Evolutionary conservation across 2,113 vertebrate genomes (phyloP), one percentile per base, ranked within the genome.

Genomic region (Chaetodon trifascialis): DNA sequence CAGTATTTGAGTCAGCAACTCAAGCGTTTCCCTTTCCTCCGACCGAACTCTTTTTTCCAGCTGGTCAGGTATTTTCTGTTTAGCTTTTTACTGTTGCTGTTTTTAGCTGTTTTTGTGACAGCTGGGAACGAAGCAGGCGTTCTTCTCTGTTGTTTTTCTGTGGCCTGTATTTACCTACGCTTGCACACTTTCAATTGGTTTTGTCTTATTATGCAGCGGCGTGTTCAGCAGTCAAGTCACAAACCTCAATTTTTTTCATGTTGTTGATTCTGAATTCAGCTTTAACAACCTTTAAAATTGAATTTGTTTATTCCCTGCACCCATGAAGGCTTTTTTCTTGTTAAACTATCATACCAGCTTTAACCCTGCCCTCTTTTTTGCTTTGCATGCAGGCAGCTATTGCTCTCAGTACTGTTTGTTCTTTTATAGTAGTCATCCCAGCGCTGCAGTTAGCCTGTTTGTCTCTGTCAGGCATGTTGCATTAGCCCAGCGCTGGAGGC

Each of bases 1-100:
- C 88, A 86, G 75, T 65, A 71, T 90, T 90, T 89, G 89, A 91
- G 79, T 92, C 90, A 92, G 90, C 90, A 88, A 74, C 81, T 85
- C 60, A 64, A 56, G 51, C 42, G 3, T 81, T 88, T 88, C 34
- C 66, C 59, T 85, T 60, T 80, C 63, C 38, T 68, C 23, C 14
- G 17, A 62, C 80, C 11, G 4, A 76, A 71, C 11, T 62, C 40
- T 42, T 74, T 62, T 17, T 79, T 70, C 21, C 44, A 62, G 65
- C 67, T 76, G 73, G 79, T 85, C 77, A 84, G 77, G 74, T 85
- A 56, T 84, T 71, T 77, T 84, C 73, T 67, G 25, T 44, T 80
- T 23, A 71, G 51, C 68, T 44, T 68, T 68, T 82, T 59, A 2
- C 52, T 73, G 14, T 36, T 68, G 2, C 46, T 60, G 9, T 76